phyloP scores from a whole-genome alignment of 2,888 invertebrate species.

The Machimus rusticus region DNA sequence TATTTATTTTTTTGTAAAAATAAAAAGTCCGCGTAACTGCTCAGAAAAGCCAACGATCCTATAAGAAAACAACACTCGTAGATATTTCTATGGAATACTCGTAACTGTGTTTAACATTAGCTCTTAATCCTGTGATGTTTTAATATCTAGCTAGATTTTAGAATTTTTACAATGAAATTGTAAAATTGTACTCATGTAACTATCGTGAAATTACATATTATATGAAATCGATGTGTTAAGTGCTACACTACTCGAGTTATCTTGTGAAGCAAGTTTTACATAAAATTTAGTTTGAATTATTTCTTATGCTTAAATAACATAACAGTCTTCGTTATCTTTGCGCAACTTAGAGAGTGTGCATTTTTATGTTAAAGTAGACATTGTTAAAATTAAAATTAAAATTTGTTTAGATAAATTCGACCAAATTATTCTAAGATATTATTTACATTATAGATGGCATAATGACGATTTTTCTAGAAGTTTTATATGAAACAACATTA shows the following conservation, averaged over 20 bases:
- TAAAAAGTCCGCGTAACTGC: background rate
- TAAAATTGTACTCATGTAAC: slow-evolving; percentile 7
- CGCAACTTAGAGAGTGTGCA: background rate
- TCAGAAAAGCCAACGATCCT: slow-evolving; percentile 15
- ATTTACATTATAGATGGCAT: background rate
- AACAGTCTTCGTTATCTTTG: slow-evolving; percentile 9
- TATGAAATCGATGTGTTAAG: slow-evolving; percentile 8
- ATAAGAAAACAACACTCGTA: background rate
- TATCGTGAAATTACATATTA: background rate
- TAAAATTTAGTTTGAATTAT: background rate
- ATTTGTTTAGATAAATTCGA: background rate
- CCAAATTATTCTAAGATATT: background rate
- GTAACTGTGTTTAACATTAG: slow-evolving; percentile 34
- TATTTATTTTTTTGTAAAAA: background rate
- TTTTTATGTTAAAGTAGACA: background rate
- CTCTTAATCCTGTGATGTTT: slow-evolving; percentile 39
- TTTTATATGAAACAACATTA: background rate
- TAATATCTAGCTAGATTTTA: slow-evolving; percentile 31
- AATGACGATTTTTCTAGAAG: background rate
- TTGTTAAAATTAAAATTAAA: background rate
- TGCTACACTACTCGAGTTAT: slow-evolving; percentile 2
- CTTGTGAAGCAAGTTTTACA: background rate
- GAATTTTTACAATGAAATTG: slow-evolving; percentile 11
- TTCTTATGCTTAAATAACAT: background rate
- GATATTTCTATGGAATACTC: slow-evolving; percentile 28